These are phyloP conservation scores for Dasypogon diadema DNA, from an alignment of 2,888 invertebrate species.

Conservation along the genomic window DNA sequence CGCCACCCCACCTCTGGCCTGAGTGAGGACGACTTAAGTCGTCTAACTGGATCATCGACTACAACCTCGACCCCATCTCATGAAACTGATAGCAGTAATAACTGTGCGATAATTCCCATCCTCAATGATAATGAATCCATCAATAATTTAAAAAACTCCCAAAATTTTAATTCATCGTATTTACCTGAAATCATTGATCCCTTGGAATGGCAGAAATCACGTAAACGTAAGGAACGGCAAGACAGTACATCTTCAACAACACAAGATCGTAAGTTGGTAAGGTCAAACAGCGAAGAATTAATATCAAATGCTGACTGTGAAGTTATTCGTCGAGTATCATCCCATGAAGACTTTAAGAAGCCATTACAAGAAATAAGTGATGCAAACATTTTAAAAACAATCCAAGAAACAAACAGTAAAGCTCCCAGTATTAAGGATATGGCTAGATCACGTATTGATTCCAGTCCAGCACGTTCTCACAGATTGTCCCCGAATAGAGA, in stretches of 20 bases:
- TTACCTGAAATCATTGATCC: constrained; percentile 68
- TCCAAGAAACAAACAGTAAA: constrained; percentile 3
- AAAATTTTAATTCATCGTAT: constrained; percentile 62
- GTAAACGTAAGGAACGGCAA: constrained; percentile 76
- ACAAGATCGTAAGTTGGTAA: constrained; percentile 73
- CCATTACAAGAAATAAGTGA: constrained; percentile 59
- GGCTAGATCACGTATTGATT: constrained; percentile 63
- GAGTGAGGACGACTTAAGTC: constrained; percentile 70
- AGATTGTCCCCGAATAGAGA: constrained; percentile 67
- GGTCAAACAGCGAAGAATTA: constrained; percentile 75
- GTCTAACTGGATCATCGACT: constrained; percentile 69
- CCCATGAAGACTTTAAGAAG: constrained; percentile 73
- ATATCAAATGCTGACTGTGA: constrained; percentile 64
- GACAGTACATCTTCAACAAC: constrained; percentile 73
- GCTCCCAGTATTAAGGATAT: constrained; percentile 60
- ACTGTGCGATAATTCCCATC: constrained; percentile 50
- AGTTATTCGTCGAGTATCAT: constrained; percentile 73
- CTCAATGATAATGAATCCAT: constrained; percentile 59
- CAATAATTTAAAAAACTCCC: constrained; percentile 57
- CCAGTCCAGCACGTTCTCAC: constrained; percentile 68
- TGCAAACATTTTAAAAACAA: constrained; percentile 51
- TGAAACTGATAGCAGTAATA: constrained; percentile 58
- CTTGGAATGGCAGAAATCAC: constrained; percentile 69
- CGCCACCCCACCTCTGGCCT: constrained; percentile 69
- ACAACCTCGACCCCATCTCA: constrained; percentile 61